A percentile compares a stretch with the other conserved stretches of the same genome.
Conservation (phyloP, 2,888 invertebrate genomes). For the Idaea dimidiata region DNA sequence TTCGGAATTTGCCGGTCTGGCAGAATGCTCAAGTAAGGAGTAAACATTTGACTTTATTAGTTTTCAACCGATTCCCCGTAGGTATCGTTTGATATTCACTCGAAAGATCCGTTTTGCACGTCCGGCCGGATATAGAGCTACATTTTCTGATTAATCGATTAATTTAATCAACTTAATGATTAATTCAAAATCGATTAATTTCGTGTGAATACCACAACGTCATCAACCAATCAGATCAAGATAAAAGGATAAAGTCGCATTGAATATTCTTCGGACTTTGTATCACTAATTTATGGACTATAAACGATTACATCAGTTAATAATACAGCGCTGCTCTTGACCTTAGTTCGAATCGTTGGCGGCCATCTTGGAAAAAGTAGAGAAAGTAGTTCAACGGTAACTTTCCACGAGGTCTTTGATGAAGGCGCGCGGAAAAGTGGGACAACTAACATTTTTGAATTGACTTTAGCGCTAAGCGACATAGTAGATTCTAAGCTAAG, state of each 20-base stretch:
- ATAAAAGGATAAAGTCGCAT: conserved; percentile 21
- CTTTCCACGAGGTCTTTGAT: conserved; percentile 74
- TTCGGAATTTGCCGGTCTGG: neutral
- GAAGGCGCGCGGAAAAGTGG: conserved; percentile 75
- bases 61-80: neutral
- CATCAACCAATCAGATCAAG: conserved; percentile 13
- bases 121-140: neutral
- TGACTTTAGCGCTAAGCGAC: conserved; percentile 30
- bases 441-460: conserved; percentile 72
- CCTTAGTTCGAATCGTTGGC: conserved; percentile 55
- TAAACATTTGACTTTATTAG: neutral
- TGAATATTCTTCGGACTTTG: conserved; percentile 6
- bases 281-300: neutral
- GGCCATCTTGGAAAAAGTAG: conserved; percentile 79
- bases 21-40: neutral
- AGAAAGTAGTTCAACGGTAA: conserved; percentile 80
- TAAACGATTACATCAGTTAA: conserved; percentile 22
- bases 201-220: neutral
- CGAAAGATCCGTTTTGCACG: neutral
- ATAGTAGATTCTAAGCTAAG: neutral
- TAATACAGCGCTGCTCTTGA: conserved; percentile 52
- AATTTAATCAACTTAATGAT: no score
- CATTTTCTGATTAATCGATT: neutral
- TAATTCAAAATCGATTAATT: neutral
- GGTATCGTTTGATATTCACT: neutral